phyloP scores from a whole-genome alignment of 2,888 invertebrate species.

The Brenthis ino region DNA sequence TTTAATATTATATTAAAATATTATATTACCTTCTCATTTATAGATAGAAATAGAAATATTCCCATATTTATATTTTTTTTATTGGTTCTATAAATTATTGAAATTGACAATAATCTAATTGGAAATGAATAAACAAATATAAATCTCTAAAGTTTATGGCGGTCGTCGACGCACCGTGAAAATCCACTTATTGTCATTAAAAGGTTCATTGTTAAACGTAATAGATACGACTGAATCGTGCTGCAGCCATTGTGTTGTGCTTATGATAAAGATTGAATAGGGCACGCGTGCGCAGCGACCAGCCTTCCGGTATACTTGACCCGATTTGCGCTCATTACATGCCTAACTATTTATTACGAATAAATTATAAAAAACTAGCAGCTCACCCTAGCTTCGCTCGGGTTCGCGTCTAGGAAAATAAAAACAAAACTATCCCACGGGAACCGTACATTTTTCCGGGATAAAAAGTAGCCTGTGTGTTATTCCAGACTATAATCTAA shows the following conservation, averaged over 20 bases:
- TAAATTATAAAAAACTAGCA: neutral
- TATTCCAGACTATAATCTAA: too few species aligned
- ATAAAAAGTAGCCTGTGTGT: too few species aligned
- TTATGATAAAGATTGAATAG: constrained; percentile 66
- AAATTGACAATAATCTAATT: constrained; percentile 4
- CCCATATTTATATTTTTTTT: neutral
- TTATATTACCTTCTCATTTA: neutral
- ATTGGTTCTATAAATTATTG: constrained; percentile 4
- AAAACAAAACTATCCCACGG: too few species aligned
- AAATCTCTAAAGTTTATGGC: constrained; percentile 13
- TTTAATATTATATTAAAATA: constrained; percentile 8
- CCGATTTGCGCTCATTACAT: constrained; percentile 61
- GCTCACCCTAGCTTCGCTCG: too few species aligned
- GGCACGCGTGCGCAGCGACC: constrained; percentile 61
- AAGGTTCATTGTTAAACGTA: constrained; percentile 39
- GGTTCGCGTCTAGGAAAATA: too few species aligned
- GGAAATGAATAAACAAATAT: constrained; percentile 15
- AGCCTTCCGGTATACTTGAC: constrained; percentile 78
- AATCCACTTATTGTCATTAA: constrained; percentile 40
- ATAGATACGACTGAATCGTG: constrained; percentile 39
- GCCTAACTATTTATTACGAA: constrained; percentile 31
- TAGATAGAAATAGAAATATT: neutral
- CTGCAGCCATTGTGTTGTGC: constrained; percentile 41
- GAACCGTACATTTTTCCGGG: too few species aligned
- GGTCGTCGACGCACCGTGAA: constrained; percentile 30